A percentile compares a stretch with the other conserved stretches of the same genome.
These are phyloP conservation scores for Meloidogyne exigua DNA, from an alignment of 1,140 invertebrate genomes.

Conservation along the genomic window DNA sequence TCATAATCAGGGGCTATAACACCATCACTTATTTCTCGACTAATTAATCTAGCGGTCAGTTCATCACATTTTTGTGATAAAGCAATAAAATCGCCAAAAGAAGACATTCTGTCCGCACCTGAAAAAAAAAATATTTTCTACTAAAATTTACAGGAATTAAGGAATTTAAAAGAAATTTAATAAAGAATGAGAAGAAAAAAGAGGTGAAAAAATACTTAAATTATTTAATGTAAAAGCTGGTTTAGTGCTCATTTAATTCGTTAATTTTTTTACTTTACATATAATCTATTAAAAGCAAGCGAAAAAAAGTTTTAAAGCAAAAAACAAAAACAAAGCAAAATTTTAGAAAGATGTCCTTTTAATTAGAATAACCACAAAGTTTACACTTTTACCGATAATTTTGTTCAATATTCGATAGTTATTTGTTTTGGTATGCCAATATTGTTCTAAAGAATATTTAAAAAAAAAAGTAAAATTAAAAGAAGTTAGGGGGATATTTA, in stretches of 20 bases:
- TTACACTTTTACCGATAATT: background rate
- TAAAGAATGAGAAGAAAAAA: background rate
- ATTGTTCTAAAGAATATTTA: background rate
- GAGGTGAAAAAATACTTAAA: background rate
- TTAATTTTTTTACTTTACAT: too few species aligned
- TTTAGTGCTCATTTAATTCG: too few species aligned
- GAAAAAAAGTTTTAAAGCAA: background rate
- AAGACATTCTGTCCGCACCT: slow-evolving; percentile 97
- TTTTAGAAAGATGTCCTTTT: background rate
- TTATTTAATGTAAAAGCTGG: background rate
- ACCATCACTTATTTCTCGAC: slow-evolving; percentile 85
- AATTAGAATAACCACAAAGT: background rate
- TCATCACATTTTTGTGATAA: slow-evolving; percentile 87
- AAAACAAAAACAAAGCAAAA: background rate
- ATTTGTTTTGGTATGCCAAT: background rate
- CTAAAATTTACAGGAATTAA: background rate
- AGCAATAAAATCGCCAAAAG: slow-evolving; percentile 95
- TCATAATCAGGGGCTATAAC: slow-evolving; percentile 89
- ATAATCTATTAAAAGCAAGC: too few species aligned
- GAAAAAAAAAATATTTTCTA: slow-evolving; percentile 24
- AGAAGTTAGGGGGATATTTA: background rate
- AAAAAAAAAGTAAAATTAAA: background rate
- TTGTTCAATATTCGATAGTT: background rate
- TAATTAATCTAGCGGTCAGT: slow-evolving; percentile 76
- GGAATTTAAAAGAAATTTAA: background rate